Evolutionary conservation across 2,888 invertebrate species (phyloP), one percentile per base, ranked within the genome.

Genomic region (Ichneumoninae sp.): DNA sequence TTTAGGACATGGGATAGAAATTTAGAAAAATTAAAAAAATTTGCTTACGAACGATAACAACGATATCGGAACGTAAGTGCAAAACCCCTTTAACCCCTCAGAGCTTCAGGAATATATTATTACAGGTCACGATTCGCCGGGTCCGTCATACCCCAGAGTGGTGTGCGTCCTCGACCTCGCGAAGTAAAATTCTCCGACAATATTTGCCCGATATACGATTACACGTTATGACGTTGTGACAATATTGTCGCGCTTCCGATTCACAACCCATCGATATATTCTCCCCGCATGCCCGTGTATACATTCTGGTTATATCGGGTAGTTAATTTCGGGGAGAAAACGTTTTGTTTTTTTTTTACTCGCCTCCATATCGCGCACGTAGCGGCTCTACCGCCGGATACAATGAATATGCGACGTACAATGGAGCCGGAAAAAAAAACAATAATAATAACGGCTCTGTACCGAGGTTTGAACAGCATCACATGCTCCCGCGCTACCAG

Each of bases 131-230:
- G 77, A 77, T 77, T 74, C 74, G 19, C 30, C 33, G 63, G 30
- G 5, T 6, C 33, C 30, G n/a, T n/a, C 6, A n/a, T 30, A 30
- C n/a, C 13, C 33, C 30, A 63, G 7, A 30, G 16, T 16, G 6
- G 30, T 16, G n/a, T 30, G 16, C 33, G 30, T 13, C 16, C 63
- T 33, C 30, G 33, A 50, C 47, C 13, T 74, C 3, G 81, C 81
- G 13, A 81, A 81, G 81, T 81, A 81, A 84, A 81, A 84, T 70
- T 19, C 65, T 81, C 81, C 78, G 74, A 78, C 80, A 83, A 83
- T 83, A 83, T 83, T 83, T 83, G 77, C 44, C 68, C 81, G 81
- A 83, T 77, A 83, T 77, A 74, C 83, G 80, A 83, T 83, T 83
- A 83, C 83, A 77, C 47, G 83, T 77, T 83, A 83, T 81, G 77